Base-by-base conservation (phyloP, 2,797 vertebrate species). In the Sebastes umbrosus region DNA sequence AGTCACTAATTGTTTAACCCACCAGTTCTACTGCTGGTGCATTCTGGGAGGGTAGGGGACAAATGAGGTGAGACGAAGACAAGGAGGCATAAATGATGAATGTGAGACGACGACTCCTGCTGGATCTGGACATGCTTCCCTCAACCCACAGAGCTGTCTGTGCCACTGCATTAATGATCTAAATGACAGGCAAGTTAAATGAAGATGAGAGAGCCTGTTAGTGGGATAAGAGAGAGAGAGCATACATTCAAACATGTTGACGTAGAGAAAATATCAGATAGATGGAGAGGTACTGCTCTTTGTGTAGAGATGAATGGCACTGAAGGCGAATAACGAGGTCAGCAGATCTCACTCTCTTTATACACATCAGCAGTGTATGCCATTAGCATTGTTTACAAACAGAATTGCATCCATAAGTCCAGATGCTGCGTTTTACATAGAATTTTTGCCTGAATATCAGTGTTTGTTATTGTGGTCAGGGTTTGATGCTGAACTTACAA, bases 61-160 rank as follows among this genome's bases (percentile, higher is more conserved):
- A 90, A 84, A 79, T 92, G 92, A 94, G 94, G 83, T 94, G 94
- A 93, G 88, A 93, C 93, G 91, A 91, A 95, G 86, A 92, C 94
- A 95, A 82, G 86, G 71, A 92, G 72, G 88, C 82, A 95, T 96
- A 90, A 95, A 96, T 96, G 95, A 96, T 96, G 94, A 96, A 96
- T 92, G 88, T 65, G 75, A 81, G 80, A 83, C 10, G 34, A 34
- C 54, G 63, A 88, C 85, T 94, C 90, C 87, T 86, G 75, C 69
- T 89, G 73, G 90, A 92, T 88, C 50, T 90, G 89, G 79, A 92
- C 88, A 89, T 94, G 90, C 79, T 91, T 85, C 87, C 84, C 73
- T 83, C 88, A 87, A 84, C 88, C 88, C 88, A 80, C 79, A 84
- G 73, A 77, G 27, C 80, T 79, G 57, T 75, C 90, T 87, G 84